These are phyloP conservation scores for Saccopteryx leptura DNA, from an alignment of 2,113 vertebrate species.

Conservation along the genomic window DNA sequence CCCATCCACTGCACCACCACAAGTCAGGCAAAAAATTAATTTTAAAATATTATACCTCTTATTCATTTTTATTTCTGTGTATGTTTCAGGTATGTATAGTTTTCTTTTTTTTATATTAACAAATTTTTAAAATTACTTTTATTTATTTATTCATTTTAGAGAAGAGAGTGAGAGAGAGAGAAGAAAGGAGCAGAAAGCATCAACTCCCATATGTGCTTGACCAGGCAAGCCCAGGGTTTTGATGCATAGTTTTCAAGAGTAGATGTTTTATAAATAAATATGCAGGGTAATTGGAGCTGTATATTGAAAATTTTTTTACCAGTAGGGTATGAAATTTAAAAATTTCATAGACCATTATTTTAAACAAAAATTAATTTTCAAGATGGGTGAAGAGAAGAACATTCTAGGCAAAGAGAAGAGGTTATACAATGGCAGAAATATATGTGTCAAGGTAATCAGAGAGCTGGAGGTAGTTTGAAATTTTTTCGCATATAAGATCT, in stretches of 20 bases:
- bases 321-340: neutral
- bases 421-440: neutral
- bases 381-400: neutral
- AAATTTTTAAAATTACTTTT: no score
- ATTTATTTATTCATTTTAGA: no score
- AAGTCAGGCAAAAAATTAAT: neutral
- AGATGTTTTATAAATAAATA: constrained; percentile 34
- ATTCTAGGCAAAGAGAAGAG: constrained; percentile 44
- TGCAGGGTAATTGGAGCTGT: neutral
- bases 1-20: no score
- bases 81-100: neutral
- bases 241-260: neutral
- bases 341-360: constrained; percentile 28
- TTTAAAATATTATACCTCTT: constrained; percentile 6
- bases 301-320: constrained; percentile 4
- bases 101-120: no score
- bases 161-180: no score
- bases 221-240: no score
- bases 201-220: no score
- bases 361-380: constrained; percentile 33
- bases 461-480: constrained; percentile 3
- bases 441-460: constrained; percentile 7
- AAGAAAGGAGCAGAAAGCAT: no score
- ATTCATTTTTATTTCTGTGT: neutral
- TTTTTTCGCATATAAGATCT: constrained; percentile 26